Conservation (phyloP, 2,113 vertebrate species). For the Lichenostomus cassidix region DNA sequence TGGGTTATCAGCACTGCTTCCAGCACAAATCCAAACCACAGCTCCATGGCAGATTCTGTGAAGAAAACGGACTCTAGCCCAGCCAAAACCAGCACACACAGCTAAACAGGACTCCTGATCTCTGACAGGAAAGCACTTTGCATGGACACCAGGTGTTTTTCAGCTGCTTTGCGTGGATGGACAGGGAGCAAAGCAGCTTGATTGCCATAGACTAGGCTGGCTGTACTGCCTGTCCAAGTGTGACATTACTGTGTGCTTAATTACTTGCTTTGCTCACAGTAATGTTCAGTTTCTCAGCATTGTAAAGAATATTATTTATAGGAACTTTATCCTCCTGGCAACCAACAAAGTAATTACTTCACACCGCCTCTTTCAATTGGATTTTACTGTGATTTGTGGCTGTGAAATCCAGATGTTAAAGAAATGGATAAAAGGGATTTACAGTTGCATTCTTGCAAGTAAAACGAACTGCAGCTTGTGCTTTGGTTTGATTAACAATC, state of each 20-base stretch:
- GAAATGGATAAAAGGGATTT: neutral
- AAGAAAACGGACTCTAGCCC: neutral
- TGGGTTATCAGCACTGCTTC: neutral
- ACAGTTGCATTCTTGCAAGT: neutral
- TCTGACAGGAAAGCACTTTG: neutral
- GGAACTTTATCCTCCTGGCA: slow-evolving; percentile 1
- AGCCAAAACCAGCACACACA: neutral
- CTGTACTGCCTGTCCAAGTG: neutral
- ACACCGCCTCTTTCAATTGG: neutral
- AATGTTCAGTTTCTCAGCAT: slow-evolving; percentile 2
- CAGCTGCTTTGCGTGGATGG: neutral
- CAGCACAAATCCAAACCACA: neutral
- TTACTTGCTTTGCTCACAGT: neutral
- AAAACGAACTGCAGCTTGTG: neutral
- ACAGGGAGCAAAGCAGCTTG: neutral
- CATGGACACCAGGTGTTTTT: neutral
- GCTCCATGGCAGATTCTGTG: accelerated
- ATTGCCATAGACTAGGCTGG: neutral
- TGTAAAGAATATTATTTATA: neutral
- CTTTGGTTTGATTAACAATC: neutral
- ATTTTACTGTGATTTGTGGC: neutral
- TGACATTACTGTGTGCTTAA: neutral
- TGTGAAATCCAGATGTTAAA: neutral
- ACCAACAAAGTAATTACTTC: neutral
- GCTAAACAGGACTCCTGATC: neutral